Percentiles rank a stretch among this genome's conserved stretches.
These are phyloP conservation scores for Melinaea marsaeus DNA, from an alignment of 2,888 invertebrate species.

Conservation along the genomic window DNA sequence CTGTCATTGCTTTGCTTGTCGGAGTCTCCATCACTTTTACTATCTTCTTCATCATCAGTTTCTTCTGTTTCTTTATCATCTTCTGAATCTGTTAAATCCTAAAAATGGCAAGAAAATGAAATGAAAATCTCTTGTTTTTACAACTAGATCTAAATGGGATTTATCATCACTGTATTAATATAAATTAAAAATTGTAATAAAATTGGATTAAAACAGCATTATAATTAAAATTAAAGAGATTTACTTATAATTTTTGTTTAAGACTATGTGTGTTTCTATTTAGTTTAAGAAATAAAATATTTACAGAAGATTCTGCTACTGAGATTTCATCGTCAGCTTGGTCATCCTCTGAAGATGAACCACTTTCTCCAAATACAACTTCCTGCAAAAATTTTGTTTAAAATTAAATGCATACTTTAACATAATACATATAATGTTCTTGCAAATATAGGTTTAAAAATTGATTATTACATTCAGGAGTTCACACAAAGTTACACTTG, in stretches of 20 bases:
- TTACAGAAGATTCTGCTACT: conserved; percentile 55
- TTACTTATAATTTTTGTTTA: not conserved
- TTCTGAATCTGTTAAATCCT: conserved; percentile 60
- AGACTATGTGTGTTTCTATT: not conserved
- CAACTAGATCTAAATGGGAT: too few relatives aligned
- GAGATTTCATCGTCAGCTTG: conserved; percentile 34
- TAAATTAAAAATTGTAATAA: too few relatives aligned
- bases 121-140: not conserved
- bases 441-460: too few relatives aligned
- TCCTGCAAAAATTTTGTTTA: conserved; percentile 45
- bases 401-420: not conserved
- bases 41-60: conserved; percentile 48
- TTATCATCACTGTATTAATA: too few relatives aligned
- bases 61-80: conserved; percentile 47
- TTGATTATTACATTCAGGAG: too few relatives aligned
- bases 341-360: conserved; percentile 61
- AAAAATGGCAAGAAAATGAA: conserved; percentile 15
- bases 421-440: not conserved
- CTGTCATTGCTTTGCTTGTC: conserved; percentile 61
- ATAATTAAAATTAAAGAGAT: too few relatives aligned
- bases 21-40: conserved; percentile 41
- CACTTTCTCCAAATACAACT: conserved; percentile 75
- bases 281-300: conserved; percentile 26
- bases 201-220: too few relatives aligned
- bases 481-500: too few relatives aligned